phyloP scores from a whole-genome alignment of 1,140 invertebrate genomes.

The Calephelis nemesis region DNA sequence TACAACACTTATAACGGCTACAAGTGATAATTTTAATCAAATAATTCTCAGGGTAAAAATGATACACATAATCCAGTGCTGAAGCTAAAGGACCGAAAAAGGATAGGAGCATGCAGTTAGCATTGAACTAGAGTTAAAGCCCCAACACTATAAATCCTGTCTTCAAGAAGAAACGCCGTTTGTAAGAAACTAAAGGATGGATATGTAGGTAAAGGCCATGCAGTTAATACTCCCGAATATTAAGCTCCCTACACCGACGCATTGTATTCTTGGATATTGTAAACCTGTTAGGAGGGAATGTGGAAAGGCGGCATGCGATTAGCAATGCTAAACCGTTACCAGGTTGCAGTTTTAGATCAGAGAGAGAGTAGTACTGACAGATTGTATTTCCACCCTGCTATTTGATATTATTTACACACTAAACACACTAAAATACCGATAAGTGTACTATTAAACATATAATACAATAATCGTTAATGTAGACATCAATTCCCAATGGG shows the following conservation, averaged over 20 bases:
- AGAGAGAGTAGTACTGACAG: not conserved
- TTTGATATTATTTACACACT: slow-evolving; percentile 37
- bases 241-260: slow-evolving; percentile 45
- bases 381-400: slow-evolving; percentile 15
- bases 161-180: slow-evolving; percentile 22
- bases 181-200: slow-evolving; percentile 44
- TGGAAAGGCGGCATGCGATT: slow-evolving; percentile 67
- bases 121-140: slow-evolving; percentile 40
- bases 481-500: slow-evolving; percentile 64
- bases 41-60: slow-evolving; percentile 13
- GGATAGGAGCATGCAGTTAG: slow-evolving; percentile 63
- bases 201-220: slow-evolving; percentile 50
- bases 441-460: slow-evolving; percentile 42
- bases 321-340: slow-evolving; percentile 47
- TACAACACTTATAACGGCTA: slow-evolving; percentile 7
- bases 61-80: slow-evolving; percentile 36
- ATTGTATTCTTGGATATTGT: slow-evolving; percentile 23
- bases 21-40: not conserved
- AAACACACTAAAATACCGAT: slow-evolving; percentile 45
- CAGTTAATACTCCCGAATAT: slow-evolving; percentile 52
- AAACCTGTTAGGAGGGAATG: slow-evolving; percentile 46
- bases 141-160: slow-evolving; percentile 42
- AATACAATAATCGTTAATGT: slow-evolving; percentile 47
- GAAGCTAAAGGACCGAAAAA: slow-evolving; percentile 40
- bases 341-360: slow-evolving; percentile 41